Conservation (phyloP, 2,797 vertebrate genomes). For the Clamator glandarius region DNA sequence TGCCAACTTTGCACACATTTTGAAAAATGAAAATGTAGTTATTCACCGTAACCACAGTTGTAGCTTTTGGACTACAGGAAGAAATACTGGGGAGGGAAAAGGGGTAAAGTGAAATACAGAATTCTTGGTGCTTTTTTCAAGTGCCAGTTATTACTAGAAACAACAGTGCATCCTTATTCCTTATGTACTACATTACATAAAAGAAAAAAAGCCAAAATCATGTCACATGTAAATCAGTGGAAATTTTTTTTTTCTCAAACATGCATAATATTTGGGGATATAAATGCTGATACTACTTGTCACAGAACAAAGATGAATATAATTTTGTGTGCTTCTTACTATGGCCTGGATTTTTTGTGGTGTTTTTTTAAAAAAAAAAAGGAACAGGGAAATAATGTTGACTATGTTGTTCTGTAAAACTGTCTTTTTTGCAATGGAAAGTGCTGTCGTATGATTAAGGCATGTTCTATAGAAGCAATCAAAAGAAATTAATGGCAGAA, state of each 20-base stretch:
- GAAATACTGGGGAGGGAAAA: slow-evolving; percentile 52
- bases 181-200: slow-evolving; percentile 65
- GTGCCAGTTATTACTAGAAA: slow-evolving; percentile 75
- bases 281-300: slow-evolving; percentile 71
- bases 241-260: slow-evolving; percentile 68
- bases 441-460: slow-evolving; percentile 70
- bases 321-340: slow-evolving; percentile 67
- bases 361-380: slow-evolving; percentile 8
- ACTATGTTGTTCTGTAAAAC: slow-evolving; percentile 58
- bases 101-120: slow-evolving; percentile 42
- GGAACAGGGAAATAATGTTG: slow-evolving; percentile 52
- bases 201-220: slow-evolving; percentile 44
- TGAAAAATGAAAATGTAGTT: slow-evolving; percentile 79
- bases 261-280: slow-evolving; percentile 74
- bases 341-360: slow-evolving; percentile 66
- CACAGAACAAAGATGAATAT: slow-evolving; percentile 68
- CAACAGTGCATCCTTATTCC: slow-evolving; percentile 71
- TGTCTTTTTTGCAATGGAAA: slow-evolving; percentile 65
- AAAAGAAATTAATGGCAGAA: slow-evolving; percentile 67
- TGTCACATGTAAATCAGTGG: slow-evolving; percentile 66
- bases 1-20: slow-evolving; percentile 87
- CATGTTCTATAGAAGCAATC: slow-evolving; percentile 70
- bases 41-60: slow-evolving; percentile 75
- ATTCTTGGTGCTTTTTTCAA: slow-evolving; percentile 74
- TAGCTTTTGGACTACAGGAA: slow-evolving; percentile 71